Evolutionary conservation across 2,113 vertebrate species (phyloP).

Genomic region (Sminthopsis crassicaudata): DNA sequence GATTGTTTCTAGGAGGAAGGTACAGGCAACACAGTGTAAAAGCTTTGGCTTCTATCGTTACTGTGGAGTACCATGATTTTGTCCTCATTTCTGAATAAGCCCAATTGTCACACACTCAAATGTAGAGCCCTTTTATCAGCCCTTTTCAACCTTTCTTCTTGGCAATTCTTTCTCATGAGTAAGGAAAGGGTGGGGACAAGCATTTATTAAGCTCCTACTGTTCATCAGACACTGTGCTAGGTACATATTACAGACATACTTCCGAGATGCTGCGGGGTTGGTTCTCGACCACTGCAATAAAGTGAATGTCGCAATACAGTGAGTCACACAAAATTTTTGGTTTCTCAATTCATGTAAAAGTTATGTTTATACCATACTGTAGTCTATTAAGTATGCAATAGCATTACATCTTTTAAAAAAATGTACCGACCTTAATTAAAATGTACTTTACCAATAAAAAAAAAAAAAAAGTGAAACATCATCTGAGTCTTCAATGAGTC

Average conservation of each 20-base stretch:
- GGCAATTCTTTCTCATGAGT: neutral
- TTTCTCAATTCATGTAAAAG: neutral
- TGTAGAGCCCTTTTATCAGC: neutral
- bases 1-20: constrained; percentile 2
- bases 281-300: neutral
- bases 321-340: neutral
- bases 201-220: neutral
- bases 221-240: neutral
- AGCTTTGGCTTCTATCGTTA: neutral
- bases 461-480: neutral
- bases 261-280: neutral
- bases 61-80: neutral
- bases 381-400: neutral
- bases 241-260: neutral
- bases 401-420: neutral
- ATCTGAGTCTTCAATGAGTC: neutral
- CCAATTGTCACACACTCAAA: neutral
- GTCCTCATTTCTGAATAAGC: neutral
- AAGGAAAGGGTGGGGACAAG: neutral
- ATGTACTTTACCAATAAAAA: neutral
- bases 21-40: neutral
- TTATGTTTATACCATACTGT: neutral
- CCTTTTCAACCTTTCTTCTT: constrained; percentile 4
- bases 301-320: too few relatives aligned
- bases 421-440: neutral